These are phyloP conservation scores for Pimpla rufipes DNA, from an alignment of 2,888 invertebrate genomes.

Conservation along the genomic window DNA sequence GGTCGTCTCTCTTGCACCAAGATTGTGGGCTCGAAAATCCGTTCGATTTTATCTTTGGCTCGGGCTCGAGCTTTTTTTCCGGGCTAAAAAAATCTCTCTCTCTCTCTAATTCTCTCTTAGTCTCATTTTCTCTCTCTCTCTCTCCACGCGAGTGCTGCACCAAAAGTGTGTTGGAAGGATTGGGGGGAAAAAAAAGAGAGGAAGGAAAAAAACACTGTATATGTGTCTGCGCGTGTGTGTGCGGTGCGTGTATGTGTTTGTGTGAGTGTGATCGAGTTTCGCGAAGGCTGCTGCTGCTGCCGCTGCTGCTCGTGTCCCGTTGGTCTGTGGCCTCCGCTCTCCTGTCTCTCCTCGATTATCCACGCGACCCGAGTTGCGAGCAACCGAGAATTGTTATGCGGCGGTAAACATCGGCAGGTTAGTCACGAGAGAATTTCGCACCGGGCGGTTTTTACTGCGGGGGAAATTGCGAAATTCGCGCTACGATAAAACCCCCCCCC, in stretches of 20 bases:
- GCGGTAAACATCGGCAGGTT: constrained; percentile 81
- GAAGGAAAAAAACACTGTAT: constrained; percentile 31
- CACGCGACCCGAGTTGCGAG: constrained; percentile 57
- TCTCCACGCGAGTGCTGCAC: constrained; percentile 36
- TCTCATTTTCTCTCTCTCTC: constrained; percentile 27
- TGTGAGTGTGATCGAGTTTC: constrained; percentile 58
- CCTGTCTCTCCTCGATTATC: constrained; percentile 57
- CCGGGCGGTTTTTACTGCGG: background rate
- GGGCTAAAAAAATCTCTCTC: background rate
- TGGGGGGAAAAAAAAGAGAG: constrained; percentile 32
- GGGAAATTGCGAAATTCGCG: background rate
- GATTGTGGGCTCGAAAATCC: constrained; percentile 33
- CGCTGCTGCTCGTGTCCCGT: constrained; percentile 48
- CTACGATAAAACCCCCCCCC: background rate
- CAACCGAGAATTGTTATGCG: constrained; percentile 78
- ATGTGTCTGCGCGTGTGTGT: too few species aligned
- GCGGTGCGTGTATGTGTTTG: too few species aligned
- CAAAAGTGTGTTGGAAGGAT: constrained; percentile 36
- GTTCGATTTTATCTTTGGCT: constrained; percentile 50
- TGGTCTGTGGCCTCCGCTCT: constrained; percentile 53
- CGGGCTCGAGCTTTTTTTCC: constrained; percentile 45
- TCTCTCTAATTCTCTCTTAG: background rate
- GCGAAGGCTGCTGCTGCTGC: constrained; percentile 63
- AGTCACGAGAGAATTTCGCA: constrained; percentile 54
- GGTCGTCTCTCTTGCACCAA: constrained; percentile 27